phyloP scores from a whole-genome alignment of 2,113 vertebrate genomes.

The Bubalus kerabau region DNA sequence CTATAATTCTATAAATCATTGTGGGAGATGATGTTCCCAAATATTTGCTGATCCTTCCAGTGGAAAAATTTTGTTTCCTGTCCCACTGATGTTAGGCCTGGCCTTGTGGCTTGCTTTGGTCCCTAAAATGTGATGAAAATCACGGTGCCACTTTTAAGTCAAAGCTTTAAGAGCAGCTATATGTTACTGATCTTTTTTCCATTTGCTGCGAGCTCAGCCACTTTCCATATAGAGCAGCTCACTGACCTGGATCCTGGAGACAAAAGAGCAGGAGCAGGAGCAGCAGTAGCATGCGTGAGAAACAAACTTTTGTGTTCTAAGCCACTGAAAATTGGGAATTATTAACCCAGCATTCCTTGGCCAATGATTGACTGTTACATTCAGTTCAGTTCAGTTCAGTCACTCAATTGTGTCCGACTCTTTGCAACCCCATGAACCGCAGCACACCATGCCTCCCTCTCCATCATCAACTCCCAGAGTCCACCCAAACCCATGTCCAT shows the following conservation, averaged over 20 bases:
- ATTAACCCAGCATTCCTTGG: neutral
- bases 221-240: neutral
- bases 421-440: too few species aligned
- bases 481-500: too few species aligned
- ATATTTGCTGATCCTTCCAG: neutral
- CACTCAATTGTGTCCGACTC: too few species aligned
- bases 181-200: neutral
- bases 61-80: neutral
- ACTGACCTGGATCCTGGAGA: neutral
- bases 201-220: neutral
- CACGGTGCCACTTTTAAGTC: neutral
- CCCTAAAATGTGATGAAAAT: neutral
- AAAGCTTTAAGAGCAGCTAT: neutral
- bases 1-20: neutral
- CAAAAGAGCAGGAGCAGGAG: neutral
- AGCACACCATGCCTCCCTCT: too few species aligned
- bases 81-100: neutral
- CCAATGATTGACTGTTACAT: neutral
- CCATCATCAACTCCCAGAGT: too few species aligned
- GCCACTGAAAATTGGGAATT: neutral
- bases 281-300: neutral
- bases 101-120: neutral
- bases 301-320: neutral
- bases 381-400: too few species aligned
- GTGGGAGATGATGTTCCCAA: neutral